Percentiles rank a stretch among this genome's conserved stretches.
Evolutionary conservation across 2,797 vertebrate genomes (phyloP).

Genomic region (Silurus aristotelis): DNA sequence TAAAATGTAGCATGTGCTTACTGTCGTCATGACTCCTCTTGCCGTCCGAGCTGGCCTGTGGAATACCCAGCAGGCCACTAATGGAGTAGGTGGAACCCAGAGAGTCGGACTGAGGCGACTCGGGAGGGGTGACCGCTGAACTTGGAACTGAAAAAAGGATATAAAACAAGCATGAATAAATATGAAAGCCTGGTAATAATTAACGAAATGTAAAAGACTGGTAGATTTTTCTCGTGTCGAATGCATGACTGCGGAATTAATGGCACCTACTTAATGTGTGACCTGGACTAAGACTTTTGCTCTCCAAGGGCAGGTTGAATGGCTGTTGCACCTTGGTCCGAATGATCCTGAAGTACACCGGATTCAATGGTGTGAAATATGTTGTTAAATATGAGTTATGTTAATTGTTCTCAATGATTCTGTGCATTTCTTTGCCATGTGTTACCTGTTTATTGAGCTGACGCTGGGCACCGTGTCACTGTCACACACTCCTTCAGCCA

Average conservation of each 20-base stretch:
- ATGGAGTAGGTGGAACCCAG: slow-evolving; percentile 92
- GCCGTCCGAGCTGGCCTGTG: slow-evolving; percentile 76
- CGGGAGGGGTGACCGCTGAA: slow-evolving; percentile 87
- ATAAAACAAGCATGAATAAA: slow-evolving; percentile 25
- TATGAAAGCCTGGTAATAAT: slow-evolving; percentile 7
- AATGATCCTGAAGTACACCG: slow-evolving; percentile 80
- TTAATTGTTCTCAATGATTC: not conserved
- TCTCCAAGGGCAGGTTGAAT: slow-evolving; percentile 88
- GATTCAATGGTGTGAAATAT: not conserved
- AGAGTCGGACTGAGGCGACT: slow-evolving; percentile 88
- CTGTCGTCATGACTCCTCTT: slow-evolving; percentile 91
- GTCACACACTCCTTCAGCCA: slow-evolving; percentile 88
- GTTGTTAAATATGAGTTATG: not conserved
- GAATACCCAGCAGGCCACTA: slow-evolving; percentile 86
- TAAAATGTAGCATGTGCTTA: slow-evolving; percentile 67
- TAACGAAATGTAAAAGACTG: not conserved
- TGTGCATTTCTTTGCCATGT: not conserved
- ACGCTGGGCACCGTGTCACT: slow-evolving; percentile 89
- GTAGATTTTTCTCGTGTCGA: not conserved
- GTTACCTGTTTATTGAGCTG: slow-evolving; percentile 91
- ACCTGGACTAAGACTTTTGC: slow-evolving; percentile 85
- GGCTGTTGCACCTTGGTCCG: slow-evolving; percentile 92
- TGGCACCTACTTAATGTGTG: slow-evolving; percentile 83
- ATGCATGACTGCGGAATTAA: not conserved
- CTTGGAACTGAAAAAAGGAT: slow-evolving; percentile 78